A percentile compares a stretch with the other conserved stretches of the same genome.
phyloP scores from a whole-genome alignment of 2,113 vertebrate genomes.

The Ceuthmochares aereus region DNA sequence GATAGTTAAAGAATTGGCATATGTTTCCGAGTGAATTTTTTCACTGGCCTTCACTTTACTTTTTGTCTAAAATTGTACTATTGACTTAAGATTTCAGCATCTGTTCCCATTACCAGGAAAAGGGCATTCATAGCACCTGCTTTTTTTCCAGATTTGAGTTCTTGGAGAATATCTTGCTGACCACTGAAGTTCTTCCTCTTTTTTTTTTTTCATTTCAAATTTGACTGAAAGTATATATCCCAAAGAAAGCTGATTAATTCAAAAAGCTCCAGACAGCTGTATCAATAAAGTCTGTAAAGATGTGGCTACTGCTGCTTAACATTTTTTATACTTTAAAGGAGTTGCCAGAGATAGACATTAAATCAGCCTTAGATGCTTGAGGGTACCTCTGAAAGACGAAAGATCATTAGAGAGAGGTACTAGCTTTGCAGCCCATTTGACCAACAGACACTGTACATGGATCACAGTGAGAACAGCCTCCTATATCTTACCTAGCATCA shows the following conservation, averaged over 20 bases:
- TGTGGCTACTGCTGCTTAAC: not conserved
- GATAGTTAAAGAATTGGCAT: not conserved
- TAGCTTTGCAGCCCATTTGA: not conserved
- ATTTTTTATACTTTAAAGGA: not conserved
- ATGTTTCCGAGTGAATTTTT: not conserved
- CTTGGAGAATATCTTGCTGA: not conserved
- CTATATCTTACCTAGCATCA: not conserved
- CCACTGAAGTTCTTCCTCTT: not conserved
- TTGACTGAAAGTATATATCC: not conserved
- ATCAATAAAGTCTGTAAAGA: not conserved
- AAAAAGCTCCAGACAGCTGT: not conserved
- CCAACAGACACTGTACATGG: not conserved
- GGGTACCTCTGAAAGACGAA: not conserved
- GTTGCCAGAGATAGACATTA: not conserved
- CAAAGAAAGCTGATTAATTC: not conserved
- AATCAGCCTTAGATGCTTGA: not conserved
- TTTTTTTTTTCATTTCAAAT: not conserved
- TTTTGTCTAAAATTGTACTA: not conserved
- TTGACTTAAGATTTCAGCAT: not conserved
- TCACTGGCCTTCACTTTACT: not conserved
- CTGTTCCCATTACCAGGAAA: fast-evolving
- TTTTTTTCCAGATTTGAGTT: not conserved
- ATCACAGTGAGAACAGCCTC: not conserved
- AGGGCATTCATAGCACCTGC: not conserved
- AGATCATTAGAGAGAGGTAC: not conserved